Base-by-base conservation (phyloP, 2,888 invertebrate species). In the Aricia artaxerxes region DNA sequence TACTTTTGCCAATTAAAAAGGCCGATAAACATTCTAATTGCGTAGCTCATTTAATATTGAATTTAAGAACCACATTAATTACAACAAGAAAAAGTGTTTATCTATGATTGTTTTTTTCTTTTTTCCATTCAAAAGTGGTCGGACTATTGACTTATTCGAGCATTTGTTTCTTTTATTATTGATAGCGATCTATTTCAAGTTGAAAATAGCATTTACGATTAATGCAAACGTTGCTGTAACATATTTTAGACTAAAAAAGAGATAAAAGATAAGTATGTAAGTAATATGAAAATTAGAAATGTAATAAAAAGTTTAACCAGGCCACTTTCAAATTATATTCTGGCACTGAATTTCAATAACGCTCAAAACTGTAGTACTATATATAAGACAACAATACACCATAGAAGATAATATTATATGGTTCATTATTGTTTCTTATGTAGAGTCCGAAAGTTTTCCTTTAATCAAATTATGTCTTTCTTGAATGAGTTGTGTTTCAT, bases 1-100 rank as follows among this genome's bases (percentile, higher is more conserved):
- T 69, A 13, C 44, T 73, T 73, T 44, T 73, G 73, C 44, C 73
- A 73, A 73, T 73, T 73, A 73, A 44, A 24, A 44, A 44, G n/a
- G 40, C 40, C 9, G 40, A 73, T 73, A 40, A 16, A 44, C 9
- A 7, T 44, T 69, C 69, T 69, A 69, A 69, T 69, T 69, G 35
- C 5, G 4, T 13, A 35, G 35, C 69, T 35, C 16, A 69, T 38
- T 69, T 38, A 13, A 35, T 69, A 35, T 69, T 69, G 64, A 69
- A 31, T 69, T 69, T 69, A 69, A 69, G 64, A 69, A 69, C 4
- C 35, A 35, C 38, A 69, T 38, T 69, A 35, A 69, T 69, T 69
- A 69, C 35, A 38, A 0, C 2, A 69, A 69, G 69, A 69, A 69
- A 69, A 69, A 69, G 69, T 69, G 35, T 69, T 69, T 61, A 61